A percentile compares a stretch with the other conserved stretches of the same genome.
phyloP scores from a whole-genome alignment of 1,140 invertebrate genomes.

The Drosophila tristis region DNA sequence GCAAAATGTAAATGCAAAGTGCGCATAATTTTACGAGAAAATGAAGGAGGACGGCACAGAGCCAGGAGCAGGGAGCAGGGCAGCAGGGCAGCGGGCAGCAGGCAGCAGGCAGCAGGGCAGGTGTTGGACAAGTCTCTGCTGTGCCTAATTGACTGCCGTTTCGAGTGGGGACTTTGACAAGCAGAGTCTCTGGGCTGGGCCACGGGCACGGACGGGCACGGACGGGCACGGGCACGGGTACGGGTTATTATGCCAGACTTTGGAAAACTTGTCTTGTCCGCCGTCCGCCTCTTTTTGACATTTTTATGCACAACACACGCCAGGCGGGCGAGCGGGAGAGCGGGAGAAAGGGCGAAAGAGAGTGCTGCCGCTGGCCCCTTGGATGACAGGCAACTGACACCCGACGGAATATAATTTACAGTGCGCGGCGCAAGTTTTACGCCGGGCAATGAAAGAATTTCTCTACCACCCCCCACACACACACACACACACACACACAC shows the following conservation, averaged over 20 bases:
- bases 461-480: constrained; percentile 1
- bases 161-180: constrained; percentile 33
- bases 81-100: background rate
- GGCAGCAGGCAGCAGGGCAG: background rate
- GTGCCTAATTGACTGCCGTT: constrained; percentile 64
- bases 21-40: constrained; percentile 68
- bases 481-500: too few species aligned
- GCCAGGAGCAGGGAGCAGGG: background rate
- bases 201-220: background rate
- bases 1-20: constrained; percentile 76
- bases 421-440: constrained; percentile 46
- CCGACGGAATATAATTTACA: constrained; percentile 68
- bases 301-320: constrained; percentile 51
- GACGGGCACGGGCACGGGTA: background rate
- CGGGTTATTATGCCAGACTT: constrained; percentile 59
- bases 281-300: background rate
- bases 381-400: constrained; percentile 63
- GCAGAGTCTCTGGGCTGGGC: constrained; percentile 2
- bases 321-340: background rate
- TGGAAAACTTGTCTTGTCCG: constrained; percentile 46
- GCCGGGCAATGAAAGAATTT: constrained; percentile 26
- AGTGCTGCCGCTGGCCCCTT: background rate
- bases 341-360: background rate
- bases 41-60: too few species aligned
- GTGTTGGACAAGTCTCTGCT: constrained; percentile 51